Evolutionary conservation across 2,113 vertebrate genomes (phyloP), one percentile per base, ranked within the genome.

Genomic region (Danionella cerebrum): DNA sequence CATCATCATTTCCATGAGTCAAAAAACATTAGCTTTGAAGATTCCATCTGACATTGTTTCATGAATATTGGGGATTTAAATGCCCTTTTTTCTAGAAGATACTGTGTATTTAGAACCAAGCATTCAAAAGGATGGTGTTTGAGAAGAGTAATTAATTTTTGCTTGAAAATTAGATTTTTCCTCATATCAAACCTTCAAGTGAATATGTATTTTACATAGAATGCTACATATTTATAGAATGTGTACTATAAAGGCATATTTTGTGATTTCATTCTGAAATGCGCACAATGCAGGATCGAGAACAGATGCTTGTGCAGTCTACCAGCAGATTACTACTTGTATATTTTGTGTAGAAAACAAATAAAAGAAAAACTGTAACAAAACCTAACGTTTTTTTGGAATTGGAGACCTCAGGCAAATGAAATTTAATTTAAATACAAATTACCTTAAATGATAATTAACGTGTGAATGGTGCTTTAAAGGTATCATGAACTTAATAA

Each of bases 261-360:
- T 9, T 6, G 29, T 33, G 5, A 31, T 6, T 33, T 3, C 3
- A 33, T 33, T n/a, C n/a, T n/a, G n/a, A n/a, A n/a, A n/a, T n/a
- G n/a, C n/a, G n/a, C n/a, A 33, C 29, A 33, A 33, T 33, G 9
- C 3, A 33, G 58, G 29, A 68, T 68, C 24, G 51, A 67, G 3
- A 45, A 47, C 27, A 47, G 65, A 57, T 44, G 52, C 52, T 31
- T 31, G 19, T 25, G 53, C 48, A 68, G 58, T 57, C 19, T 47
- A 24, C 29, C 11, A 57, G 39, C 29, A 58, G 19, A 68, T 48
- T 42, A 21, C 25, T 48, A 31, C 38, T 16, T 54, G 13, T 18
- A 67, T 33, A 57, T 57, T 33, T 12, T 25, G 35, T 16, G 11
- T 13, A 44, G 21, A 31, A 33, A 25, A 63, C 6, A 54, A 63